Evolutionary conservation across 92 coral and sea anemone genomes (phyloP).

Genomic region (Muricea muricata): DNA sequence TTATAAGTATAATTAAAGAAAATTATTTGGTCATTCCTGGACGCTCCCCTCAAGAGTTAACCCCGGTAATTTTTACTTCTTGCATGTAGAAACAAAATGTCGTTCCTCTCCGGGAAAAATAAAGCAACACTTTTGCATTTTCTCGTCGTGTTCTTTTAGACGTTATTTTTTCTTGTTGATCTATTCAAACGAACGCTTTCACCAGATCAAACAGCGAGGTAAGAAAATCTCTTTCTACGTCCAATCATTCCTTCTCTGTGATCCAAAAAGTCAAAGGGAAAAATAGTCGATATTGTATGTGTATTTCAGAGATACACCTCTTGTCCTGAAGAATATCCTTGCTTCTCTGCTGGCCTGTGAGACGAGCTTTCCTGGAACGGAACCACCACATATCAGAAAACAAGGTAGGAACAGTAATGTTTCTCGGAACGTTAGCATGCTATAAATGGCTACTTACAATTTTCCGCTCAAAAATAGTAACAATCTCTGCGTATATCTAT

Average conservation of each 20-base stretch:
- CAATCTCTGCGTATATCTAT: too few relatives aligned
- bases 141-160: conserved; percentile 53
- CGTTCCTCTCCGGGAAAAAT: not conserved
- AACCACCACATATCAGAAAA: conserved; percentile 79
- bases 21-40: conserved; percentile 73
- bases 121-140: too few relatives aligned
- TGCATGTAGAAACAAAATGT: not conserved
- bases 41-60: conserved; percentile 74
- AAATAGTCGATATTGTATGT: not conserved
- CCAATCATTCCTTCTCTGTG: not conserved
- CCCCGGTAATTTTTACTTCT: conserved; percentile 66
- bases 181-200: conserved; percentile 77
- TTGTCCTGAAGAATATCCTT: conserved; percentile 69
- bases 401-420: conserved; percentile 59
- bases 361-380: conserved; percentile 71
- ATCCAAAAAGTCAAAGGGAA: not conserved
- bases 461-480: not conserved
- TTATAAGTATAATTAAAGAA: conserved; percentile 77
- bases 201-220: conserved; percentile 84
- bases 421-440: too few relatives aligned
- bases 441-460: not conserved
- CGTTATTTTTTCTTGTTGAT: conserved; percentile 80
- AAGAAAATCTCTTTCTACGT: not conserved
- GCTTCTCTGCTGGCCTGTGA: conserved; percentile 87
- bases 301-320: conserved; percentile 71